Evolutionary conservation across 35 echinoderm and acorn worm genomes (phyloP).

Genomic region (Diadema setosum): DNA sequence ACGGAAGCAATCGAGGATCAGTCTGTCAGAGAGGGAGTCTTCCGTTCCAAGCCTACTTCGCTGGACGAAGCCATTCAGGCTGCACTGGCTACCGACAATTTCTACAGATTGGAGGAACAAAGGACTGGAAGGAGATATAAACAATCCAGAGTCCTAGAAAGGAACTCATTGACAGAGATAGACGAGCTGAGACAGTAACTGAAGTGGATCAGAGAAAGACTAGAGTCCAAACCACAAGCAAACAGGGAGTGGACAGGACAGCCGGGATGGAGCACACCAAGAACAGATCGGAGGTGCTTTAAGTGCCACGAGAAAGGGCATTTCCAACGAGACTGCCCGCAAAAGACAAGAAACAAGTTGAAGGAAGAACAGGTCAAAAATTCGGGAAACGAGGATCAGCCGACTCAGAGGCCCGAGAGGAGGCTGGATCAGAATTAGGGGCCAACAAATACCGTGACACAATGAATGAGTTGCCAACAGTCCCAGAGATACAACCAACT

Average conservation of each 20-base stretch:
- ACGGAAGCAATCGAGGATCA: conserved; percentile 3
- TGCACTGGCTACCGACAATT: not conserved
- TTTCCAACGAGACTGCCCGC: not conserved
- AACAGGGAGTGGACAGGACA: not conserved
- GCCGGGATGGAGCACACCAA: not conserved
- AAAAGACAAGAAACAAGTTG: no score
- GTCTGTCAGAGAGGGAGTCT: not conserved
- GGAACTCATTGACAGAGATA: not conserved
- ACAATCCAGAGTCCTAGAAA: not conserved
- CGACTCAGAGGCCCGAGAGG: not conserved
- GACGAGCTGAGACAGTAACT: not conserved
- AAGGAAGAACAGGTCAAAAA: not conserved
- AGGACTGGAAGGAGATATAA: no score
- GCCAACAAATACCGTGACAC: not conserved
- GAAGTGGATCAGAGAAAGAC: not conserved
- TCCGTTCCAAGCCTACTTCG: not conserved
- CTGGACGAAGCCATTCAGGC: conserved; percentile 23
- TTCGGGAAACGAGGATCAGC: not conserved
- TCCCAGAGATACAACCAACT: no score
- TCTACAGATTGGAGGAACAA: not conserved
- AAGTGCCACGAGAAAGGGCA: not conserved
- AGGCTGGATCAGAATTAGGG: not conserved
- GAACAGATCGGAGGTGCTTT: not conserved
- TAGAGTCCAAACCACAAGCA: not conserved
- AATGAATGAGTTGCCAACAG: no score